Percentiles rank a stretch among this genome's conserved stretches.
phyloP scores from a whole-genome alignment of 2,888 invertebrate species.

The Petrolisthes cinctipes region DNA sequence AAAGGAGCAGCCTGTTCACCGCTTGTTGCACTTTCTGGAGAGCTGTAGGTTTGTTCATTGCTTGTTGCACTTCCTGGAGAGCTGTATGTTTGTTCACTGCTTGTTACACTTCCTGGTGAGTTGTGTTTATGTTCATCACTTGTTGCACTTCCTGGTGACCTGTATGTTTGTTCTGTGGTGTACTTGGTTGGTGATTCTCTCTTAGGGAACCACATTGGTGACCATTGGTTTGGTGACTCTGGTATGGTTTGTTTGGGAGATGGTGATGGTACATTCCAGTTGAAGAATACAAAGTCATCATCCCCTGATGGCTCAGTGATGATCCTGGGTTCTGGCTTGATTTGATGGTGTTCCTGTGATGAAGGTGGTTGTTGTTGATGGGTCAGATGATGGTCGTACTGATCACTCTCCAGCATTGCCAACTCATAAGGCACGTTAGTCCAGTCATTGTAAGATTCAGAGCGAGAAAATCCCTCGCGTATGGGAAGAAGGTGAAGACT shows the following conservation, averaged over 20 bases:
- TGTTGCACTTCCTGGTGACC: background rate
- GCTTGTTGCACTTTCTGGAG: background rate
- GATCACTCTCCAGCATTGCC: conserved; percentile 62
- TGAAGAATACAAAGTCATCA: conserved; percentile 64
- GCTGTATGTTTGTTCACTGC: background rate
- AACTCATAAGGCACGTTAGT: conserved; percentile 61
- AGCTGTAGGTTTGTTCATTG: background rate
- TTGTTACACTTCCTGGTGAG: background rate
- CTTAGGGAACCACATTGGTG: conserved; percentile 48
- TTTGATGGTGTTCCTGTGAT: background rate
- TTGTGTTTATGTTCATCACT: background rate
- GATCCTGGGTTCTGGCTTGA: conserved; percentile 44
- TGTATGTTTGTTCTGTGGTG: background rate
- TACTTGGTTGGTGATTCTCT: conserved; percentile 11
- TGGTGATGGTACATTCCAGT: conserved; percentile 59
- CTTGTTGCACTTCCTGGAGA: background rate
- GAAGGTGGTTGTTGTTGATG: conserved; percentile 20
- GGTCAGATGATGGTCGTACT: conserved; percentile 37
- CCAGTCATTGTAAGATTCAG: conserved; percentile 61
- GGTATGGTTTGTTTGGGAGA: conserved; percentile 50
- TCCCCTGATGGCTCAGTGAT: conserved; percentile 63
- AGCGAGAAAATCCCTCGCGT: conserved; percentile 35
- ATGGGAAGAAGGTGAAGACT: conserved; percentile 36
- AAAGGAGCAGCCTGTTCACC: background rate
- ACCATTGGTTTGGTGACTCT: conserved; percentile 62